Conservation (phyloP, 2,113 vertebrate genomes). For the Calidris pygmaea region DNA sequence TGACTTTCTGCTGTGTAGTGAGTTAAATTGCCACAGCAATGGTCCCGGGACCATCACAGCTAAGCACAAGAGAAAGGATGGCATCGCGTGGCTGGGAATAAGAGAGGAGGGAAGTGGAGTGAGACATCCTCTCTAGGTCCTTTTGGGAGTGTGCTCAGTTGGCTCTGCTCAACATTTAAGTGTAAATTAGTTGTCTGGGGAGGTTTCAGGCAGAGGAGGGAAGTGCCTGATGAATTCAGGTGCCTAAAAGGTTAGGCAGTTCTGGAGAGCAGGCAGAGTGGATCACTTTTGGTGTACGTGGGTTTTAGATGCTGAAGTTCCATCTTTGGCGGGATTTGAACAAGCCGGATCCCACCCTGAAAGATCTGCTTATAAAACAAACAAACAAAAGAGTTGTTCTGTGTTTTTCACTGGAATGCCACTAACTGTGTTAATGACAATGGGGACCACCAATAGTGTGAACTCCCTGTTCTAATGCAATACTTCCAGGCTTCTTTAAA, state of each 20-base stretch:
- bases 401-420: slow-evolving; percentile 49
- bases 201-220: neutral
- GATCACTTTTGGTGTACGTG: neutral
- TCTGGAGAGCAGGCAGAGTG: neutral
- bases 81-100: neutral
- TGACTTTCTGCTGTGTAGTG: neutral
- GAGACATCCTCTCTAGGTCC: neutral
- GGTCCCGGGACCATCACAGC: neutral
- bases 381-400: slow-evolving; percentile 56
- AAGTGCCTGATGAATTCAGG: neutral
- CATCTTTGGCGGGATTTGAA: neutral
- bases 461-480: slow-evolving; percentile 67
- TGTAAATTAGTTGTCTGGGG: neutral
- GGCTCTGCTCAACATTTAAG: neutral
- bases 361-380: slow-evolving; percentile 54
- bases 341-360: slow-evolving; percentile 21
- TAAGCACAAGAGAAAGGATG: neutral
- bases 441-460: slow-evolving; percentile 51
- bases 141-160: neutral
- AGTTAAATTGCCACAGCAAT: neutral
- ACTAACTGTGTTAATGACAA: slow-evolving; percentile 60
- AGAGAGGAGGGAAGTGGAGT: neutral
- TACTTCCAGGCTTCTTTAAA: slow-evolving; percentile 58
- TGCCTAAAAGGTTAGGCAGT: neutral
- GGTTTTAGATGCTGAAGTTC: neutral